Evolutionary conservation across 2,888 invertebrate species (phyloP).

Genomic region (Andrena fulva): DNA sequence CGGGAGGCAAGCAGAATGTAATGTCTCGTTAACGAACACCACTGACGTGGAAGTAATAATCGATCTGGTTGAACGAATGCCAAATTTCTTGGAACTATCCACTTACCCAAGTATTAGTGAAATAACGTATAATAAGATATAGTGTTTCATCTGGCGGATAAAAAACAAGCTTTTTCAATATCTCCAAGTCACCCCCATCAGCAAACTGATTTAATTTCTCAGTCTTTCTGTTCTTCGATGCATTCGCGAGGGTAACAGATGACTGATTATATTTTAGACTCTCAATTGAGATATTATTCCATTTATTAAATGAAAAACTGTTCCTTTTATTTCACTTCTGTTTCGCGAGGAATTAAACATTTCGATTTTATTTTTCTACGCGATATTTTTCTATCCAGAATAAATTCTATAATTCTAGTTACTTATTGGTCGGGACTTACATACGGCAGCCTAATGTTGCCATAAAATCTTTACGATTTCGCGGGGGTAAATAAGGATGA

Average conservation of each 20-base stretch:
- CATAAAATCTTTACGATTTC: slow-evolving; percentile 29
- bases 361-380: background rate
- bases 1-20: background rate
- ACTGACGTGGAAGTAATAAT: slow-evolving; percentile 15
- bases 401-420: background rate
- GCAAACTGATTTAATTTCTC: background rate
- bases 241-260: background rate
- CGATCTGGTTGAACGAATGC: slow-evolving; percentile 24
- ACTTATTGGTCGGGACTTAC: background rate
- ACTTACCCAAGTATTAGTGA: background rate
- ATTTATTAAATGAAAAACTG: background rate
- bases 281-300: background rate
- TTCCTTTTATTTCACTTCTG: background rate
- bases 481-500: background rate
- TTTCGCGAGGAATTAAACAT: background rate
- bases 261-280: background rate
- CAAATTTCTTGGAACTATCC: slow-evolving; percentile 15
- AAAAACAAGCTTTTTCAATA: background rate
- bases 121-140: slow-evolving; percentile 6
- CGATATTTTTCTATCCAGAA: too few species aligned
- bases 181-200: background rate
- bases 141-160: background rate
- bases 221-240: background rate
- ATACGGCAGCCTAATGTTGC: background rate
- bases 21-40: slow-evolving; percentile 3